These are phyloP conservation scores for Oncorhynchus keta DNA, from an alignment of 2,113 vertebrate genomes.

Conservation along the genomic window DNA sequence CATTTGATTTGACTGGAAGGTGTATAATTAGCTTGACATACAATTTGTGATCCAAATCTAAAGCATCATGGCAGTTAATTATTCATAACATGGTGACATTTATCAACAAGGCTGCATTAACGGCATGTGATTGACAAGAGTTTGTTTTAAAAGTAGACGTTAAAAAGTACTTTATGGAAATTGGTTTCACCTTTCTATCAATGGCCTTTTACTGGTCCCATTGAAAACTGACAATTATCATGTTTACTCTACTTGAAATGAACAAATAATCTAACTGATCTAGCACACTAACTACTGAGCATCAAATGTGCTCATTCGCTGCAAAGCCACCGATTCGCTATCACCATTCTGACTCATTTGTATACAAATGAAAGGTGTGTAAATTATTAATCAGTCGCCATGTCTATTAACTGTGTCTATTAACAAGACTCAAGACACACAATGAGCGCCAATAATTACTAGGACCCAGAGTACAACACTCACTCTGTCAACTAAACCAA, in stretches of 20 bases:
- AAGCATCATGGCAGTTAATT: background rate
- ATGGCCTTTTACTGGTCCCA: background rate
- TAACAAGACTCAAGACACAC: constrained; percentile 4
- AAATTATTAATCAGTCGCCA: constrained; percentile 48
- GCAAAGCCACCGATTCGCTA: background rate
- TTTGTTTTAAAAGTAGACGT: background rate
- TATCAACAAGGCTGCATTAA: background rate
- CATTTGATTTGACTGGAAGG: background rate
- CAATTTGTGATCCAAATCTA: background rate
- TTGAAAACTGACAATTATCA: background rate
- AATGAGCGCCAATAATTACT: background rate
- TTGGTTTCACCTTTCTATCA: background rate
- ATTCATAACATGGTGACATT: background rate
- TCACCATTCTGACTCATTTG: constrained; percentile 3
- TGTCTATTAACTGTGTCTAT: background rate
- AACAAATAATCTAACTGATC: background rate
- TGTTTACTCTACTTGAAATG: background rate
- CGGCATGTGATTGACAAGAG: background rate
- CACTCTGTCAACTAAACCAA: constrained; percentile 13
- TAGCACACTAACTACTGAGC: background rate
- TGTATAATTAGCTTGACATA: background rate
- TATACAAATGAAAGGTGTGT: constrained; percentile 49
- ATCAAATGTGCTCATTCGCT: background rate
- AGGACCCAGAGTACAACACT: constrained; percentile 5
- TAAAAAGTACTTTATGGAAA: background rate